A percentile compares a stretch with the other conserved stretches of the same genome.
phyloP scores from a whole-genome alignment of 1,140 invertebrate species.

The Pseudomyrmex dendroicus region DNA sequence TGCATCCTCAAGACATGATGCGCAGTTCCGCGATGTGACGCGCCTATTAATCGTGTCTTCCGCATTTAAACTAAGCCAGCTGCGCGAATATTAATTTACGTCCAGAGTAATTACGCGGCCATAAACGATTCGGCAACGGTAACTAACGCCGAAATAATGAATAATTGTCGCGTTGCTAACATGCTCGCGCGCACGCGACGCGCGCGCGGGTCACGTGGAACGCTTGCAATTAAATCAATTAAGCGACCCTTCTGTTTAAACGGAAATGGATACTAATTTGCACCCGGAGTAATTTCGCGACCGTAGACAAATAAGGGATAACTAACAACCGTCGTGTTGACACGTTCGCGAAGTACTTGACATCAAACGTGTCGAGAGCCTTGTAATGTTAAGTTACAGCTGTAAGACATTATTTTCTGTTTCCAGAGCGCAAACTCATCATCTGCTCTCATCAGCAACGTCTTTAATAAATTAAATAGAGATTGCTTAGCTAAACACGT shows the following conservation, averaged over 20 bases:
- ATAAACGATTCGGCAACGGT: conserved; percentile 54
- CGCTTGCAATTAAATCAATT: conserved; percentile 60
- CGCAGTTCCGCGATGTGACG: conserved; percentile 1
- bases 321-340: conserved; percentile 58
- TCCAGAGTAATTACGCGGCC: conserved; percentile 50
- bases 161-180: conserved; percentile 58
- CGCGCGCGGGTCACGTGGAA: conserved; percentile 50
- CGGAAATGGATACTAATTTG: conserved; percentile 60
- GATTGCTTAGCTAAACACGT: background rate
- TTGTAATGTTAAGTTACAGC: conserved; percentile 36
- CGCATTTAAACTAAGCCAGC: conserved; percentile 38
- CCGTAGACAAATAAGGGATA: conserved; percentile 57
- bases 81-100: conserved; percentile 54
- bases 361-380: conserved; percentile 47
- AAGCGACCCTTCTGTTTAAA: conserved; percentile 59
- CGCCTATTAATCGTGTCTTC: conserved; percentile 46
- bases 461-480: background rate
- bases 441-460: too few species aligned
- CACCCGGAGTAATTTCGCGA: conserved; percentile 54
- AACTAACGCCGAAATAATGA: conserved; percentile 57
- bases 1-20: conserved; percentile 15
- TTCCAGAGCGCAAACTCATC: background rate
- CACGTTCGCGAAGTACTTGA: conserved; percentile 50
- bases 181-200: conserved; percentile 14
- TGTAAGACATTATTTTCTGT: conserved; percentile 25